Evolutionary conservation across 2,888 invertebrate species (phyloP).

Genomic region (Halictus quadricinctus): DNA sequence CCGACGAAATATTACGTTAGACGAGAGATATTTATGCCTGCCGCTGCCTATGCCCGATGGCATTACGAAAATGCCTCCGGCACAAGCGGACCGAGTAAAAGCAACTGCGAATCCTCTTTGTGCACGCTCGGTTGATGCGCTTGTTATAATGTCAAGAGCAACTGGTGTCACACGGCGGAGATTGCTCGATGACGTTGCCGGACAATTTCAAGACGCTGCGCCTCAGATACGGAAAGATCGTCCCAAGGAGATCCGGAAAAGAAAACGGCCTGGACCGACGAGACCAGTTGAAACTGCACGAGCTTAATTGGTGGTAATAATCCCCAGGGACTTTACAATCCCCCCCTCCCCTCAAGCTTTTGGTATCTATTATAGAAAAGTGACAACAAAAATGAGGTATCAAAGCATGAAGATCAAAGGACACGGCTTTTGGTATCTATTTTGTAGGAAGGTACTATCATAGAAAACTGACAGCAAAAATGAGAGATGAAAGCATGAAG

Average conservation of each 20-base stretch:
- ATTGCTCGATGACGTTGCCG: background rate
- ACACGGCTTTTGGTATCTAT: too few relatives aligned
- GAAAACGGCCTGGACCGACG: background rate
- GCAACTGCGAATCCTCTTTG: constrained; percentile 32
- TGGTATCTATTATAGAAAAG: too few relatives aligned
- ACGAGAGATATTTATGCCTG: background rate
- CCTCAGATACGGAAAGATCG: background rate
- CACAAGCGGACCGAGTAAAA: background rate
- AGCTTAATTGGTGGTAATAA: too few relatives aligned
- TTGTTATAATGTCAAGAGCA: constrained; percentile 72
- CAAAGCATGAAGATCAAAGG: too few relatives aligned
- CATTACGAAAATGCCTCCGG: constrained; percentile 12
- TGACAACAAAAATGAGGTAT: too few relatives aligned
- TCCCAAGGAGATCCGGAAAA: background rate
- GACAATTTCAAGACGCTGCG: background rate
- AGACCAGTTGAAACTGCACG: too few relatives aligned
- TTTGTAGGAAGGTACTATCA: too few relatives aligned
- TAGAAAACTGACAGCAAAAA: too few relatives aligned
- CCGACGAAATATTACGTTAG: constrained; percentile 52
- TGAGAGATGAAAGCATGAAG: too few relatives aligned
- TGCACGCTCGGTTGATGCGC: constrained; percentile 31
- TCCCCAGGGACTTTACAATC: too few relatives aligned
- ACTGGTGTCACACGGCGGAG: background rate
- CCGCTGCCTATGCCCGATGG: background rate
- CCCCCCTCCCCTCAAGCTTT: too few relatives aligned